Conservation (phyloP, 2,113 vertebrate species). For the Percina caprodes region DNA sequence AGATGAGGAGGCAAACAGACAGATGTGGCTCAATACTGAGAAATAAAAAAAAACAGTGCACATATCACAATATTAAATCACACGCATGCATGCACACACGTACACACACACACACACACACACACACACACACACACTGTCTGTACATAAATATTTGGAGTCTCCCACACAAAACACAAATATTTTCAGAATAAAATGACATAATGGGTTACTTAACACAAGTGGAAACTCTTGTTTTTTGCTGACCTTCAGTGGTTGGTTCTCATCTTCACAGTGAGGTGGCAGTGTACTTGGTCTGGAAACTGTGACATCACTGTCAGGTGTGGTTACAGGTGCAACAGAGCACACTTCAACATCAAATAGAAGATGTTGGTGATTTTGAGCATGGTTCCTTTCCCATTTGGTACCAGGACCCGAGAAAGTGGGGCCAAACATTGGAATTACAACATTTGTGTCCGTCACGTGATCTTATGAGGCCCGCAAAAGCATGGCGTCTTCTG, state of each 20-base stretch:
- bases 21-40: conserved; percentile 38
- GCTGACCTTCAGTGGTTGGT: no score
- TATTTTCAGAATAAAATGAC: neutral
- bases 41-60: conserved; percentile 34
- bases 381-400: neutral
- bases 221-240: neutral
- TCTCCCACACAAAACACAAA: neutral
- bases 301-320: neutral
- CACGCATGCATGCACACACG: neutral
- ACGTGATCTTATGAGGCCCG: no score
- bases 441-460: no score
- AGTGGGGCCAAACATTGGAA: no score
- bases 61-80: conserved; percentile 9
- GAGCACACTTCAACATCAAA: neutral
- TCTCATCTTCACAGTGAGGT: neutral
- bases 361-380: no score
- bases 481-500: no score
- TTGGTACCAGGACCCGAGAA: no score
- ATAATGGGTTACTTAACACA: neutral
- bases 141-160: neutral
- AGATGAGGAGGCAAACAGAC: conserved; percentile 37
- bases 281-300: neutral
- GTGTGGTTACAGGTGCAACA: neutral
- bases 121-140: neutral
- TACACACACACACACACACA: neutral